These are phyloP conservation scores for Rhynchonycteris naso DNA, from an alignment of 2,797 vertebrate genomes.

Conservation along the genomic window DNA sequence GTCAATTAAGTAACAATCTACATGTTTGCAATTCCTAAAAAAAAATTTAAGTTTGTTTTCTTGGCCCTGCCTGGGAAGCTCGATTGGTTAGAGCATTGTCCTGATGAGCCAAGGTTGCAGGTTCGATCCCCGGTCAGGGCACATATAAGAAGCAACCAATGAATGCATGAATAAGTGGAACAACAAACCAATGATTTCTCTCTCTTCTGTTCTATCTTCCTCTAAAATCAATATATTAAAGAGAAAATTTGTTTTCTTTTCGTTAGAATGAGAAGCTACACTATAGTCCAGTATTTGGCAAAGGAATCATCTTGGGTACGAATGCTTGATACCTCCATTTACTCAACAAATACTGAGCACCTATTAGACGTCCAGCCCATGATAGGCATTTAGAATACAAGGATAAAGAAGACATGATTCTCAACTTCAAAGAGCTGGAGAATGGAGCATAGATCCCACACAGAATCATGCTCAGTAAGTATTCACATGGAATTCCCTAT, in stretches of 20 bases:
- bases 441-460: background rate
- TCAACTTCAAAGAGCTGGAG: background rate
- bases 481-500: background rate
- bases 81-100: too few relatives aligned
- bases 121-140: too few relatives aligned
- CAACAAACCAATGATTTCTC: too few relatives aligned
- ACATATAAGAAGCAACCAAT: too few relatives aligned
- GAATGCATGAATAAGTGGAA: too few relatives aligned
- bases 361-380: background rate
- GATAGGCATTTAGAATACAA: background rate
- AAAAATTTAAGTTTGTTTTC: background rate
- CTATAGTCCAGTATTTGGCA: background rate
- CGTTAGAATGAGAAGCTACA: background rate
- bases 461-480: background rate
- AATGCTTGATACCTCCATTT: background rate
- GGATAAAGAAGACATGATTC: background rate
- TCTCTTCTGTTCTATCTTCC: too few relatives aligned
- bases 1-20: background rate
- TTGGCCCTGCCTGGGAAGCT: background rate
- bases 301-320: background rate
- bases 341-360: background rate
- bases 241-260: background rate
- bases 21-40: background rate
- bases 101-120: too few relatives aligned
- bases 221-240: too few relatives aligned